Evolutionary conservation across 2,113 vertebrate species (phyloP).

Genomic region (Heterotis niloticus): DNA sequence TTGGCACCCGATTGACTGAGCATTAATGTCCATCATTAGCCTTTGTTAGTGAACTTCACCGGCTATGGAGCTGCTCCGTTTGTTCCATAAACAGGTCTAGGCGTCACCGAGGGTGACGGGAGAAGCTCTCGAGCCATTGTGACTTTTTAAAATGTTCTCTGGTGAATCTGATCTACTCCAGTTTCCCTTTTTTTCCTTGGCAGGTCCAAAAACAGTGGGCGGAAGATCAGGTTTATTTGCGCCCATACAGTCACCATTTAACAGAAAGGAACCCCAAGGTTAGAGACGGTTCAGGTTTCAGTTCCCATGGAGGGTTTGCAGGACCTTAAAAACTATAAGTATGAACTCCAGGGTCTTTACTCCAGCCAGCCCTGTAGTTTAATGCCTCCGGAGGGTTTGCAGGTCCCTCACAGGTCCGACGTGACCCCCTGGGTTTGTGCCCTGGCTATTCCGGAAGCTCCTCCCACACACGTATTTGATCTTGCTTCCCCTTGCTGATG

Average conservation of each 20-base stretch:
- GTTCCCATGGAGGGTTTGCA: too few species aligned
- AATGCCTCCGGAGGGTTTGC: neutral
- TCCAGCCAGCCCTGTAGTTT: neutral
- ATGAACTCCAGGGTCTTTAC: too few species aligned
- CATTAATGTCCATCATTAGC: constrained; percentile 88
- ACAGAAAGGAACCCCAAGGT: too few species aligned
- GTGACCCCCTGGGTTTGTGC: neutral
- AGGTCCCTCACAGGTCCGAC: neutral
- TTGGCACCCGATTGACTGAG: constrained; percentile 91
- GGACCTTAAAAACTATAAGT: too few species aligned
- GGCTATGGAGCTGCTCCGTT: constrained; percentile 80
- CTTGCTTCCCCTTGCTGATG: constrained; percentile 27
- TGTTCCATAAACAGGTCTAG: neutral
- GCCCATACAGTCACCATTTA: neutral
- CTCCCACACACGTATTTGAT: constrained; percentile 10
- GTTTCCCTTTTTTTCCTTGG: neutral
- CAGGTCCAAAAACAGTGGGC: too few species aligned
- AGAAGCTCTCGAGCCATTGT: neutral
- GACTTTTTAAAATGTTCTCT: neutral
- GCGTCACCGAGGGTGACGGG: neutral
- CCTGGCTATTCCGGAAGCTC: neutral
- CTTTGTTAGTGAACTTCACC: constrained; percentile 85
- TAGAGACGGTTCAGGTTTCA: too few species aligned
- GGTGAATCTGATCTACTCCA: neutral
- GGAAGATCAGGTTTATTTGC: too few species aligned